Evolutionary conservation across 2,797 vertebrate species (phyloP).

Genomic region (Halcyon leucocephala): DNA sequence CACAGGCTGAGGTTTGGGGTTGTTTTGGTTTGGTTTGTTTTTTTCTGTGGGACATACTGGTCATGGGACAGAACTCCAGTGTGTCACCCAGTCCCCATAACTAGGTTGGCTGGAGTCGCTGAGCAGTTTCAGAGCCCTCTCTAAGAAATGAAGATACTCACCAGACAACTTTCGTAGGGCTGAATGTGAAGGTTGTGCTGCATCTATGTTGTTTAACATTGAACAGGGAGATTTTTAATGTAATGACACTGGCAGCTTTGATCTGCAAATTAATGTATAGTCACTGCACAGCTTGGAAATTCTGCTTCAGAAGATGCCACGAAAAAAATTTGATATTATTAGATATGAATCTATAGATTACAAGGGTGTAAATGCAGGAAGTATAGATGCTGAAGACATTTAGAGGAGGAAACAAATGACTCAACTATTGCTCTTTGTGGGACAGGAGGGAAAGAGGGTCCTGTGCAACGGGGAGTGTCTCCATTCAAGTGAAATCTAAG

Average conservation of each 20-base stretch:
- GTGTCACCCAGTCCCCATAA: neutral
- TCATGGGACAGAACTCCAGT: neutral
- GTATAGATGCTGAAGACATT: neutral
- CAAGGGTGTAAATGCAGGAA: neutral
- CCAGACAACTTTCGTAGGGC: neutral
- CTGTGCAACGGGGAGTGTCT: neutral
- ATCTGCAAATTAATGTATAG: neutral
- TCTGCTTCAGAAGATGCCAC: neutral
- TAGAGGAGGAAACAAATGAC: neutral
- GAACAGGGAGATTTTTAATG: neutral
- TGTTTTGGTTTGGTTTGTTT: neutral
- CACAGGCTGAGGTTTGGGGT: rapidly evolving
- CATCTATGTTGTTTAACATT: neutral
- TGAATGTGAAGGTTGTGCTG: neutral
- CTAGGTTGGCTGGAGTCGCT: neutral
- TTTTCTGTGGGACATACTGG: neutral
- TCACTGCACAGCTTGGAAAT: neutral
- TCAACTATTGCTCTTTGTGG: neutral
- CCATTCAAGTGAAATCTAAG: neutral
- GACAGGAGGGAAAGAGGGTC: neutral
- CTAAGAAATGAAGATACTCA: neutral
- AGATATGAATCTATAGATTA: neutral
- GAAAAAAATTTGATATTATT: neutral
- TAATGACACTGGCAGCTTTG: neutral
- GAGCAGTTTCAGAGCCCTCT: neutral